phyloP scores from a whole-genome alignment of 2,797 vertebrate genomes.

The Poeciliopsis turneri region DNA sequence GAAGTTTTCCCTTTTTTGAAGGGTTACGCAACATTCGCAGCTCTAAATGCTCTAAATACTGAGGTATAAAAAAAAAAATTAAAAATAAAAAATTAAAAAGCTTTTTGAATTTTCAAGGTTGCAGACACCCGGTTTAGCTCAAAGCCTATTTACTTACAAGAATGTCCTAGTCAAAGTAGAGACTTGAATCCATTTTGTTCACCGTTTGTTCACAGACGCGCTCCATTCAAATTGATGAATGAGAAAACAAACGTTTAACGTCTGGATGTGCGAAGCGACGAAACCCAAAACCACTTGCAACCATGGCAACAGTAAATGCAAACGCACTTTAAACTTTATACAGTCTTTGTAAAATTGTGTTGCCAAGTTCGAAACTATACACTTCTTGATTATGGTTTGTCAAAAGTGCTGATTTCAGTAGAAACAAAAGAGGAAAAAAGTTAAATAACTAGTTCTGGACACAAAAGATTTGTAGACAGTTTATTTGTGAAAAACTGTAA shows the following conservation, averaged over 20 bases:
- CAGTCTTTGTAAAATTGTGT: neutral
- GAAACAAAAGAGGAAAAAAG: neutral
- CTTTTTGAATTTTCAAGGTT: neutral
- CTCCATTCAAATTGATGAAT: neutral
- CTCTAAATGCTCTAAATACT: neutral
- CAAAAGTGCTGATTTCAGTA: neutral
- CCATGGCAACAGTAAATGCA: neutral
- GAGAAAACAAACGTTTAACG: neutral
- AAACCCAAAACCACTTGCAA: neutral
- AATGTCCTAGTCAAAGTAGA: neutral
- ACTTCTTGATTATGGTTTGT: neutral
- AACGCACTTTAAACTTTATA: neutral
- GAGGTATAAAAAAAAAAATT: neutral
- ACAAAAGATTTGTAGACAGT: neutral
- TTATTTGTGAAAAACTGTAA: neutral
- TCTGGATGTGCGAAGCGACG: neutral
- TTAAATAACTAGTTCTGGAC: neutral
- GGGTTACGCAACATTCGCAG: too few species aligned
- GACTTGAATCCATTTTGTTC: neutral
- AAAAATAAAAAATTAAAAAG: neutral
- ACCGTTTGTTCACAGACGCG: neutral
- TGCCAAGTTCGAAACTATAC: neutral
- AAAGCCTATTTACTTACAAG: neutral
- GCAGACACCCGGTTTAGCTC: neutral
- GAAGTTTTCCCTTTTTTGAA: neutral